Evolutionary conservation across 1,140 invertebrate genomes (phyloP).

Genomic region (Conus ventricosus): DNA sequence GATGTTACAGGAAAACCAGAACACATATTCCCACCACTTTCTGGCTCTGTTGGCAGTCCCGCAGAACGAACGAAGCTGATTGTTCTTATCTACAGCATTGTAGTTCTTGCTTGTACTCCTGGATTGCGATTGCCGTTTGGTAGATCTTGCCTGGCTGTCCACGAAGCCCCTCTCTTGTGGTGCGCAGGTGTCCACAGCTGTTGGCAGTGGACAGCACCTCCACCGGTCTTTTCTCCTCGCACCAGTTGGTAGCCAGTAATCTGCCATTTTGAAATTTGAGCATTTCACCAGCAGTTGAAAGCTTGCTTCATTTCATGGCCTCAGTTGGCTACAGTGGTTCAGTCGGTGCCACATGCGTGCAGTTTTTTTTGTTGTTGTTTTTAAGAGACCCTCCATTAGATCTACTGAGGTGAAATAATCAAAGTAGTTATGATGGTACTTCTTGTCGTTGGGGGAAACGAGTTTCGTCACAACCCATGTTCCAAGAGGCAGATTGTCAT

Average conservation of each 20-base stretch:
- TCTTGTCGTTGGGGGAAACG: no score
- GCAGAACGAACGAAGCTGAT: not conserved
- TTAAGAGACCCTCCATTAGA: constrained; percentile 32
- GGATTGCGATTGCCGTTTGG: not conserved
- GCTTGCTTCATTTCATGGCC: not conserved
- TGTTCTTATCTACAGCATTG: not conserved
- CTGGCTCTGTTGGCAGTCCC: not conserved
- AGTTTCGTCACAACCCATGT: no score
- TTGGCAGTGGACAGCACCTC: not conserved
- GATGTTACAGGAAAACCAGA: not conserved
- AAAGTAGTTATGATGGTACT: no score
- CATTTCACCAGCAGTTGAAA: not conserved
- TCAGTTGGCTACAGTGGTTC: not conserved
- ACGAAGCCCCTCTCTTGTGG: not conserved
- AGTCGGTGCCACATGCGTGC: not conserved
- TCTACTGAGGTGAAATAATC: constrained; percentile 38
- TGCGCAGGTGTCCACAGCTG: not conserved
- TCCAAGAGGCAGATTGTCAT: no score
- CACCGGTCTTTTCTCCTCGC: no score
- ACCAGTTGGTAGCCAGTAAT: not conserved
- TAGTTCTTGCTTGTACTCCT: not conserved
- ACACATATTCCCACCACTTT: not conserved
- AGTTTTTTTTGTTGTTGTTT: not conserved
- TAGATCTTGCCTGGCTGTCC: not conserved
- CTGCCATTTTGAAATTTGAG: not conserved